Evolutionary conservation across 2,113 vertebrate genomes (phyloP).

Genomic region (Chroicocephalus ridibundus): DNA sequence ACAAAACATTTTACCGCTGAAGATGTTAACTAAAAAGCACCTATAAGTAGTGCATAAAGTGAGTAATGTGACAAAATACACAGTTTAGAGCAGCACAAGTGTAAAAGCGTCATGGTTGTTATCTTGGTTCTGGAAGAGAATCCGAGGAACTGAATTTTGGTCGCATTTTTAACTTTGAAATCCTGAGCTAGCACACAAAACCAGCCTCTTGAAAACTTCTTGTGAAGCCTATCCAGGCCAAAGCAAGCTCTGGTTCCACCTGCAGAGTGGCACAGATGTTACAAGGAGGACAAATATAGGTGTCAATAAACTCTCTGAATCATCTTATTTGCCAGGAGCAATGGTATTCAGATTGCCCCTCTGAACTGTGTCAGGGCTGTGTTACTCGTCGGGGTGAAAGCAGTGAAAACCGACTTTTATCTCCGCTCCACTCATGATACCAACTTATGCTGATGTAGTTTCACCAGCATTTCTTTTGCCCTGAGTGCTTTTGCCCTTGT

Average conservation of each 20-base stretch:
- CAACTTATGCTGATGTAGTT: not conserved
- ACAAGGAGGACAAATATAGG: not conserved
- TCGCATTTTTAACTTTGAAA: not conserved
- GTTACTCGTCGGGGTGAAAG: not conserved
- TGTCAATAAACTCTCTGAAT: not conserved
- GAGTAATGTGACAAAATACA: not conserved
- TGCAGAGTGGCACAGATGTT: not conserved
- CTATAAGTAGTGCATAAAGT: not conserved
- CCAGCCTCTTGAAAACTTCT: not conserved
- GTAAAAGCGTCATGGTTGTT: not conserved
- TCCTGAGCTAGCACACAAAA: not conserved
- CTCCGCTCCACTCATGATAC: not conserved
- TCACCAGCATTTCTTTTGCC: not conserved
- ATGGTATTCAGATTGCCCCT: not conserved
- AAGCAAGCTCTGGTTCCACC: not conserved
- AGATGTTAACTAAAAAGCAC: not conserved
- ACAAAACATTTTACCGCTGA: not conserved
- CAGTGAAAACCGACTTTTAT: not conserved
- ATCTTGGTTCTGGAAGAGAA: not conserved
- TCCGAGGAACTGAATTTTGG: not conserved
- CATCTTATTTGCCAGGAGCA: not conserved
- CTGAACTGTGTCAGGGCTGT: not conserved
- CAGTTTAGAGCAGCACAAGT: not conserved
- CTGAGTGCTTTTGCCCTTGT: not conserved
- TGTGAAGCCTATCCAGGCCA: not conserved